Conservation (phyloP, 2,797 vertebrate genomes). For the Helostoma temminkii region DNA sequence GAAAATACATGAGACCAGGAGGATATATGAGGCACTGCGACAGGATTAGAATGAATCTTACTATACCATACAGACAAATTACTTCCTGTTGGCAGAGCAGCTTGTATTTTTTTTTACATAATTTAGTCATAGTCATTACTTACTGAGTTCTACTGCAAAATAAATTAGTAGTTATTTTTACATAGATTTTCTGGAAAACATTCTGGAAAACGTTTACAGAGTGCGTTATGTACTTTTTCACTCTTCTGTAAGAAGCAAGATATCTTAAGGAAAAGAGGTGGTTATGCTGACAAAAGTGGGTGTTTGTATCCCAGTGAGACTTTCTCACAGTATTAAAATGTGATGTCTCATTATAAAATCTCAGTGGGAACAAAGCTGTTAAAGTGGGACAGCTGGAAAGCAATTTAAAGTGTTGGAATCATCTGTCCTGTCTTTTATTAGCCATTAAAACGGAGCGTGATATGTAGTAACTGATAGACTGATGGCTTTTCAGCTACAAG, state of each 20-base stretch:
- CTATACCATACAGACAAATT: not conserved
- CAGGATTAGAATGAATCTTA: conserved; percentile 14
- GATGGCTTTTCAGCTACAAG: conserved; percentile 46
- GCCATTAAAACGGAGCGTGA: conserved; percentile 51
- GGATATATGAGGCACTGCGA: conserved; percentile 20
- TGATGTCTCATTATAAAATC: conserved; percentile 63
- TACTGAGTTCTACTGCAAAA: not conserved
- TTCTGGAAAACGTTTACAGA: not conserved
- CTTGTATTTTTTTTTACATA: not conserved
- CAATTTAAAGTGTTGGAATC: conserved; percentile 55
- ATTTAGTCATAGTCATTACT: not conserved
- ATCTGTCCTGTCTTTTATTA: conserved; percentile 60
- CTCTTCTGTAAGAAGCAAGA: conserved; percentile 12
- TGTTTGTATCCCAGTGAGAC: conserved; percentile 30
- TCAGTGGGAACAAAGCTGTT: conserved; percentile 52
- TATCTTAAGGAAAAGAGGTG: conserved; percentile 15
- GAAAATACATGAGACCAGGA: not conserved
- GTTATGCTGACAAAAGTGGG: conserved; percentile 3
- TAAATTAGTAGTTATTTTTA: not conserved
- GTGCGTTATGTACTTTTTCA: not conserved
- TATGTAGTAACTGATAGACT: conserved; percentile 29
- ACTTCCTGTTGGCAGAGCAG: not conserved
- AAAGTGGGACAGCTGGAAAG: conserved; percentile 69
- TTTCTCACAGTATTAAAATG: conserved; percentile 37
- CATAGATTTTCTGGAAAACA: not conserved